Evolutionary conservation across 2,113 vertebrate genomes (phyloP).

Genomic region (Rhinoptilus africanus): DNA sequence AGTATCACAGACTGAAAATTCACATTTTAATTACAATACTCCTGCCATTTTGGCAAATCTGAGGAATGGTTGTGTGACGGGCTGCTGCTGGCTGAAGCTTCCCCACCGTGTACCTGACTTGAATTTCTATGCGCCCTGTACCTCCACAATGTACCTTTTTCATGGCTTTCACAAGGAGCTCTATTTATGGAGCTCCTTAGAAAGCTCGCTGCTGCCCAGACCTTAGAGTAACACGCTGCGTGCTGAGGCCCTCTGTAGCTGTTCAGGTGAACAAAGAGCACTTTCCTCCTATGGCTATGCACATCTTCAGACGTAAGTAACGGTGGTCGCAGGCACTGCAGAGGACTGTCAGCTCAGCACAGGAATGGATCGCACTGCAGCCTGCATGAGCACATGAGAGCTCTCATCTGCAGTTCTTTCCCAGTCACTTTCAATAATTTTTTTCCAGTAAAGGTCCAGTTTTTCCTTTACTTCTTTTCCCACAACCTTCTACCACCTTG

Average conservation of each 20-base stretch:
- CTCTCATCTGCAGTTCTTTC: not conserved
- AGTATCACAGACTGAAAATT: not conserved
- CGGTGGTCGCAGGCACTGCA: fast-evolving
- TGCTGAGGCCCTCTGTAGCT: not conserved
- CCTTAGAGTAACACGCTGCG: not conserved
- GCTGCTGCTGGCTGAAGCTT: not conserved
- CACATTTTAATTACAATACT: not conserved
- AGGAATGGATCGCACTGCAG: not conserved
- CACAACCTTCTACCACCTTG: not conserved
- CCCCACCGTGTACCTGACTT: not conserved
- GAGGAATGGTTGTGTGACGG: not conserved
- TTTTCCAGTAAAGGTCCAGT: not conserved
- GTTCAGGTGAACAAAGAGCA: not conserved
- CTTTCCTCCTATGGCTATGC: not conserved
- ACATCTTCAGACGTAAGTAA: not conserved
- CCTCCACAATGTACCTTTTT: not conserved
- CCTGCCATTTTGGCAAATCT: not conserved
- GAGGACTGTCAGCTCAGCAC: not conserved
- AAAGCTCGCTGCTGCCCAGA: not conserved
- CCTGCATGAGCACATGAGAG: not conserved
- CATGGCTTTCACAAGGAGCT: not conserved
- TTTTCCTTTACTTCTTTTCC: not conserved
- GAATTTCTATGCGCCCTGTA: not conserved
- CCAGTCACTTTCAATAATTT: not conserved
- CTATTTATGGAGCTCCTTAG: not conserved